Percentiles rank a stretch among this genome's conserved stretches.
These are phyloP conservation scores for Cotesia vestalis DNA, from an alignment of 1,140 invertebrate species.

Conservation along the genomic window DNA sequence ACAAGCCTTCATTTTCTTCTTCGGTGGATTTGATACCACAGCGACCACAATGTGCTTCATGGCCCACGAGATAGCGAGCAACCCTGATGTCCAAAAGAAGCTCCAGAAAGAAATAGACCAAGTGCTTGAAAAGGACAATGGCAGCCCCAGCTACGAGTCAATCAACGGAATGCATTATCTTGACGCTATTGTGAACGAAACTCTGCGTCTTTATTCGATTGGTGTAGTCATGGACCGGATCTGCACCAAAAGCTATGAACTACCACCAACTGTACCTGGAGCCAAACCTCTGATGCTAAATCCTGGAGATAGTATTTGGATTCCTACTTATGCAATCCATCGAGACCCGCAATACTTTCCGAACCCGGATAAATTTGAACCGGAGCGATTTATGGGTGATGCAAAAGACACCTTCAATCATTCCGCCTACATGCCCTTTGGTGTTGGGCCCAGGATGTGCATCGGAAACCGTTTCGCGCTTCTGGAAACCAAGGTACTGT, in stretches of 20 bases:
- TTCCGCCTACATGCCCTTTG: conserved; percentile 47
- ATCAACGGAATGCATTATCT: conserved; percentile 62
- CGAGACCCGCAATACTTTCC: conserved; percentile 66
- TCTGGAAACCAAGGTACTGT: neutral
- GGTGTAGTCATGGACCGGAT: conserved; percentile 61
- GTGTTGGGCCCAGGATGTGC: conserved; percentile 39
- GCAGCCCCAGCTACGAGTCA: conserved; percentile 57
- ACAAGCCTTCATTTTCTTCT: conserved; percentile 69
- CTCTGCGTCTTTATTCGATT: conserved; percentile 69
- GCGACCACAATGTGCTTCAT: conserved; percentile 67
- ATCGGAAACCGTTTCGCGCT: conserved; percentile 24
- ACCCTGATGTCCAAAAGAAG: conserved; percentile 69
- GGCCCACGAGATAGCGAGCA: conserved; percentile 67
- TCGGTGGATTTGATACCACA: conserved; percentile 72
- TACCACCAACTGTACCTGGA: conserved; percentile 33
- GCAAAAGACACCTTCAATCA: conserved; percentile 46
- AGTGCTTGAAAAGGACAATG: conserved; percentile 56
- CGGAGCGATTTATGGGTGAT: conserved; percentile 68
- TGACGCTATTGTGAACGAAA: conserved; percentile 61
- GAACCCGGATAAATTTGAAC: conserved; percentile 66
- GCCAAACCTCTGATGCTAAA: conserved; percentile 6
- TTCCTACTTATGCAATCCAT: conserved; percentile 64
- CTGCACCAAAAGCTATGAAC: conserved; percentile 63
- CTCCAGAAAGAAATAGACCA: conserved; percentile 68
- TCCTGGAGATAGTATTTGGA: conserved; percentile 36